These are phyloP conservation scores for Sebastes hubbsi DNA, from an alignment of 2,797 vertebrate genomes.

Conservation along the genomic window DNA sequence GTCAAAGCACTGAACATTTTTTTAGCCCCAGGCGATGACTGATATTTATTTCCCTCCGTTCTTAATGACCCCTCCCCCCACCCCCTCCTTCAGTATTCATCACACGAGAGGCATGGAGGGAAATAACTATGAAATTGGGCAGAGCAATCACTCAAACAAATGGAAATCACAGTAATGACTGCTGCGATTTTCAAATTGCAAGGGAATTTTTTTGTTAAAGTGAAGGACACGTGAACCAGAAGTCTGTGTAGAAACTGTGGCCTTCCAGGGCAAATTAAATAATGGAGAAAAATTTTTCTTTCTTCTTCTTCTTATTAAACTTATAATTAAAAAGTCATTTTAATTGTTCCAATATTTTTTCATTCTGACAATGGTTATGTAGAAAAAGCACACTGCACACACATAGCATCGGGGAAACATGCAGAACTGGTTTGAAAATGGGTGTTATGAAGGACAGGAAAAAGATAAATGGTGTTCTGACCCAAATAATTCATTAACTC, in stretches of 20 bases:
- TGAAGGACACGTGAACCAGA: background rate
- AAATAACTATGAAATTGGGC: background rate
- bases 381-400: background rate
- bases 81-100: conserved; percentile 5
- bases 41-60: conserved; percentile 16
- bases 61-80: background rate
- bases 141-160: conserved; percentile 17
- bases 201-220: background rate
- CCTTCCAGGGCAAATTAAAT: background rate
- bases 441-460: background rate
- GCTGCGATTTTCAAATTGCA: conserved; percentile 6
- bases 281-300: background rate
- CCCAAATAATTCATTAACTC: background rate
- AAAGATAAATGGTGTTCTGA: background rate
- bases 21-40: background rate
- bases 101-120: background rate
- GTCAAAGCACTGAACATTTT: background rate
- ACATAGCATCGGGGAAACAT: background rate
- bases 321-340: background rate
- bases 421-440: background rate
- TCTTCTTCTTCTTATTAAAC: background rate
- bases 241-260: background rate
- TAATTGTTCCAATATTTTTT: background rate
- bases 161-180: conserved; percentile 13
- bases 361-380: background rate